A percentile compares a stretch with the other conserved stretches of the same genome.
Conservation (phyloP, 1,140 invertebrate genomes). For the Drosophila insularis region DNA sequence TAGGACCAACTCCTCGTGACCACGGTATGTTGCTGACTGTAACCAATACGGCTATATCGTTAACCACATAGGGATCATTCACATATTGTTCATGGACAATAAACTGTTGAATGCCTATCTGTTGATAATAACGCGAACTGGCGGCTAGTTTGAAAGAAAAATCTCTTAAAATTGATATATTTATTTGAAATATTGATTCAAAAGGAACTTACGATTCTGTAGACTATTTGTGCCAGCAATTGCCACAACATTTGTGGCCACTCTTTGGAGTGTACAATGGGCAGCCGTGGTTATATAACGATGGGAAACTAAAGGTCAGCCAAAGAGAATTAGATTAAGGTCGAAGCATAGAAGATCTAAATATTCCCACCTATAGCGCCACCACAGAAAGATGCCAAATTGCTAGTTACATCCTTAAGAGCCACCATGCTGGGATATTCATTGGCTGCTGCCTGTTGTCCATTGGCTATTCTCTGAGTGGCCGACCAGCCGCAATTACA, state of each 20-base stretch:
- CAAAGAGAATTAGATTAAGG: background rate
- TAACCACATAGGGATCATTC: slow-evolving; percentile 35
- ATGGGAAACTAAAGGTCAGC: slow-evolving; percentile 50
- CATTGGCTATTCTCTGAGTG: slow-evolving; percentile 64
- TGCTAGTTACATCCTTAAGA: slow-evolving; percentile 48
- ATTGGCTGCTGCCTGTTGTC: slow-evolving; percentile 49
- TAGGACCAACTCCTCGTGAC: slow-evolving; percentile 73
- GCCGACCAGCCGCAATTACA: slow-evolving; percentile 77
- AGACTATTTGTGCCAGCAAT: slow-evolving; percentile 61
- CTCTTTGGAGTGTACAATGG: slow-evolving; percentile 44
- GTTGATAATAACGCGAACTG: slow-evolving; percentile 55
- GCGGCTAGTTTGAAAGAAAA: slow-evolving; percentile 28
- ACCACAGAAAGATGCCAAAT: slow-evolving; percentile 52
- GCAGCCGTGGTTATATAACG: slow-evolving; percentile 64
- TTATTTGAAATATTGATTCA: too few species aligned
- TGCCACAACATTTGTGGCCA: slow-evolving; percentile 47
- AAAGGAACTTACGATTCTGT: slow-evolving; percentile 45
- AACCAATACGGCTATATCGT: slow-evolving; percentile 67
- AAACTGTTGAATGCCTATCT: slow-evolving; percentile 56
- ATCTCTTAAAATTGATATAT: background rate
- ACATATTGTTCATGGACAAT: slow-evolving; percentile 49
- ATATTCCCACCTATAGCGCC: slow-evolving; percentile 60
- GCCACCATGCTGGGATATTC: slow-evolving; percentile 73
- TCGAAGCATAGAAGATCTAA: background rate
- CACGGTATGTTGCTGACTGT: slow-evolving; percentile 58